These are phyloP conservation scores for Diarsia mendica DNA, from an alignment of 2,888 invertebrate species.

Conservation along the genomic window DNA sequence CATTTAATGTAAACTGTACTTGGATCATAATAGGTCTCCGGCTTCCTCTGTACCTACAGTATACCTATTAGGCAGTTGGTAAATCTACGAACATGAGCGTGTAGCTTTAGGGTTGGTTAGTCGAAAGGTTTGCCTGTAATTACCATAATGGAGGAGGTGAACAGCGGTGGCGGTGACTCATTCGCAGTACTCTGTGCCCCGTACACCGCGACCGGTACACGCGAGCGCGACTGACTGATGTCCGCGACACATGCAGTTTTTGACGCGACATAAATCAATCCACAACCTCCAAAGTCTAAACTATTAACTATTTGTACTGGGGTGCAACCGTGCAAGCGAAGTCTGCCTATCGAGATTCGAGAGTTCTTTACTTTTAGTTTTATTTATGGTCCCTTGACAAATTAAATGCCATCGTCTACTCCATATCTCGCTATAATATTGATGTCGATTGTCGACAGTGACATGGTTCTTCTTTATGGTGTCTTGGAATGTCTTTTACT, in stretches of 20 bases:
- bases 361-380: not conserved
- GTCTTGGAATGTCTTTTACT: not conserved
- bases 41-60: not conserved
- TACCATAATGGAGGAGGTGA: conserved; percentile 15
- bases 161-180: conserved; percentile 42
- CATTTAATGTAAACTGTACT: too few species aligned
- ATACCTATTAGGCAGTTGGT: not conserved
- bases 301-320: too few species aligned
- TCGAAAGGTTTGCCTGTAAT: conserved; percentile 35
- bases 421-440: not conserved
- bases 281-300: not conserved
- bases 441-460: too few species aligned
- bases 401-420: not conserved
- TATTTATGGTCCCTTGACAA: not conserved
- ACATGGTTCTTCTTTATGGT: not conserved
- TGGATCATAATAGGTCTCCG: too few species aligned
- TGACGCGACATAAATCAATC: not conserved
- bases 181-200: not conserved
- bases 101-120: conserved; percentile 41
- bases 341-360: too few species aligned
- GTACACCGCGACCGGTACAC: not conserved
- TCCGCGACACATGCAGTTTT: conserved; percentile 1
- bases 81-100: conserved; percentile 32
- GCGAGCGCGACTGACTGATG: conserved; percentile 8
- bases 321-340: too few species aligned